Conservation (phyloP, 2,797 vertebrate species). For the Sciurus vulgaris region DNA sequence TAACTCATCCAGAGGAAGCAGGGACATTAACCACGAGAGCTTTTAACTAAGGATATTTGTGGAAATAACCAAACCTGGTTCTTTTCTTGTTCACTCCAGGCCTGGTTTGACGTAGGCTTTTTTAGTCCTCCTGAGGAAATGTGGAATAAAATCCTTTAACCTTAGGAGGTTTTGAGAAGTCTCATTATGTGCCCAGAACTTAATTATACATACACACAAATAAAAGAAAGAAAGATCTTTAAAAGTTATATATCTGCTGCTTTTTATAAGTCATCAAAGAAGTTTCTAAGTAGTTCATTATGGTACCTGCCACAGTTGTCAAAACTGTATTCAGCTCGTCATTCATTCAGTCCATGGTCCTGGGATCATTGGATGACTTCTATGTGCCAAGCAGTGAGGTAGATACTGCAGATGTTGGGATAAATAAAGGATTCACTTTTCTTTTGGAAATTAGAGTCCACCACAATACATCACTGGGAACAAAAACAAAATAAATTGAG, state of each 20-base stretch:
- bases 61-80: conserved; percentile 4
- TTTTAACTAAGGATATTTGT: conserved; percentile 52
- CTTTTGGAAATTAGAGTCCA: neutral
- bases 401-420: neutral
- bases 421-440: neutral
- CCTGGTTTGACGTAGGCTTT: neutral
- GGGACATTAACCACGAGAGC: neutral
- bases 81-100: neutral
- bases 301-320: neutral
- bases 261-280: conserved; percentile 56
- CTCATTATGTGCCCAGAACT: neutral
- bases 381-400: neutral
- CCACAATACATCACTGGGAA: neutral
- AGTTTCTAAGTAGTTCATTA: conserved; percentile 1
- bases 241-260: neutral
- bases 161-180: neutral
- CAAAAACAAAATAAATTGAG: neutral
- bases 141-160: conserved; percentile 2
- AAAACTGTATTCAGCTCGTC: neutral
- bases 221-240: neutral
- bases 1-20: conserved; percentile 43
- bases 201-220: neutral
- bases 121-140: neutral
- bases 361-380: neutral
- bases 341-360: neutral